Conservation (phyloP, 37 sponge, comb jelly and placozoan species). For the Lycopodina hypogea region DNA sequence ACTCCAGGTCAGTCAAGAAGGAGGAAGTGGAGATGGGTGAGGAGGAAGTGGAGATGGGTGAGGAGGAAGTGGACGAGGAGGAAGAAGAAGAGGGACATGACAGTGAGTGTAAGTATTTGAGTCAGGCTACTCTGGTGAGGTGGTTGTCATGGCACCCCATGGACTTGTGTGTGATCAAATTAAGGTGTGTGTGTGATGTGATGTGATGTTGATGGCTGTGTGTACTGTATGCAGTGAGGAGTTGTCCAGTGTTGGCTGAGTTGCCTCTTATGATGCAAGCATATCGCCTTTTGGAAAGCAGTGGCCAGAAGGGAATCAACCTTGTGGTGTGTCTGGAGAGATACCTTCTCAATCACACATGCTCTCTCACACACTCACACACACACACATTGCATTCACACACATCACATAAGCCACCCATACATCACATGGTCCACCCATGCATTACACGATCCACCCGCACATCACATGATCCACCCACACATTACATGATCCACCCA, state of each 20-base stretch:
- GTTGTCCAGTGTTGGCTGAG: conserved; percentile 34
- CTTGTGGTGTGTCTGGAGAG: conserved; percentile 10
- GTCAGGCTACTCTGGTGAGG: too few species aligned
- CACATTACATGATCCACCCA: neutral
- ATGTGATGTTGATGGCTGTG: neutral
- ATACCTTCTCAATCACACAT: neutral
- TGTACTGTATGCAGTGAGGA: neutral
- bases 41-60: conserved; percentile 40
- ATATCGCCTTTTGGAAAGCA: conserved; percentile 44
- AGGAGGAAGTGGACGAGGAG: conserved; percentile 15
- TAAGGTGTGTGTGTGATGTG: neutral
- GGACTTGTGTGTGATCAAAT: neutral
- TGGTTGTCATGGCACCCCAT: too few species aligned
- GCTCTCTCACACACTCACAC: neutral
- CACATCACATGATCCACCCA: neutral
- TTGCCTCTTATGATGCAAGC: conserved; percentile 51
- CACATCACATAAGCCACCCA: too few species aligned
- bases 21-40: conserved; percentile 11
- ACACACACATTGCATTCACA: neutral
- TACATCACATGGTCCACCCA: too few species aligned
- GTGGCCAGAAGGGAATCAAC: conserved; percentile 52
- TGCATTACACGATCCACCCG: neutral
- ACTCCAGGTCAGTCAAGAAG: neutral
- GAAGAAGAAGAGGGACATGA: neutral
- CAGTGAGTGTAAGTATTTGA: neutral